Evolutionary conservation across 2,797 vertebrate species (phyloP), one percentile per base, ranked within the genome.

Genomic region (Acropternis orthonyx): DNA sequence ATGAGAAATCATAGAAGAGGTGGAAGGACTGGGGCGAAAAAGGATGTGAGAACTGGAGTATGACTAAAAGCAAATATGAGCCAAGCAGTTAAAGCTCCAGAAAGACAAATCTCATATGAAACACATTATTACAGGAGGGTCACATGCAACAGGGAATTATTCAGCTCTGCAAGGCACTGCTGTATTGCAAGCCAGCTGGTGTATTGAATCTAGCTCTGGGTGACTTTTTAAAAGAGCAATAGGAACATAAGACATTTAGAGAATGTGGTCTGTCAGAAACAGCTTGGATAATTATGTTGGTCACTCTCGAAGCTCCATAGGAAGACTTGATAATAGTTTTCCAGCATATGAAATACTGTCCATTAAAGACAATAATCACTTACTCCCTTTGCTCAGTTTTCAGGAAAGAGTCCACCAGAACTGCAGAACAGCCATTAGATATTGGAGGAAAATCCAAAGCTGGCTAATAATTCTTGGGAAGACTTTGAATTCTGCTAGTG

Each of bases 31-130:
- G 43, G 19, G 71, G 7, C 3, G 20, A 85, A 89, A 77, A 82
- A 32, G 8, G 27, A 39, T 54, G 30, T 68, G 74, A 76, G 34
- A 74, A 61, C 56, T 82, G 80, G 67, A 85, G 44, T 36, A 71
- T 28, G 19, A 85, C 75, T 73, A 68, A 71, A 91, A 67, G 26
- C 34, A 89, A 87, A 82, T 54, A 91, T 0, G 2, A 91, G 15
- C 30, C 71, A 80, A 91, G 32, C 10, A 71, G 49, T 65, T 77
- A 56, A 92, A 72, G 61, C 46, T 85, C 36, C 32, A 56, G 37
- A 93, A 93, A 92, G 77, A 78, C 34, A 89, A 74, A 89, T 62
- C 20, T 89, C 30, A 58, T 62, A 46, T 54, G 78, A 89, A 51
- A 68, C 83, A 14, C 48, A 51, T 93, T 85, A 80, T 91, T 93